phyloP scores from a whole-genome alignment of 1,140 invertebrate species.

The Ceratosolen fusciceps region DNA sequence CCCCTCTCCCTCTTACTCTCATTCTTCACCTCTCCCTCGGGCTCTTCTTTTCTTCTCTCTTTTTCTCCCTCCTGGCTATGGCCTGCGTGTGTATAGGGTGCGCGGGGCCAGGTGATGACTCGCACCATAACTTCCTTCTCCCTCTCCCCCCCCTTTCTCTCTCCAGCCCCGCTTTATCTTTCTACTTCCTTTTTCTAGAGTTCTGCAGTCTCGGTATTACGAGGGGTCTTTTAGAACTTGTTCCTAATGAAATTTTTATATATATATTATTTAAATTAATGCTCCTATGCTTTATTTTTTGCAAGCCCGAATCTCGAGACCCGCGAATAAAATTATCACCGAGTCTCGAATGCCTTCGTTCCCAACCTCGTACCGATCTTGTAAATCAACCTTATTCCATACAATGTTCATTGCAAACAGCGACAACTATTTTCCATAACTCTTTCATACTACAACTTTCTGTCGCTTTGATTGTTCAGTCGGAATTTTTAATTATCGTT shows the following conservation, averaged over 20 bases:
- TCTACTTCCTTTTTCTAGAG: conserved; percentile 19
- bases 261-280: conserved; percentile 6
- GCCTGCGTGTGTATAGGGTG: conserved; percentile 12
- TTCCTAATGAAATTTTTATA: conserved; percentile 9
- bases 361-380: too few species aligned
- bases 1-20: conserved; percentile 16
- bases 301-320: neutral
- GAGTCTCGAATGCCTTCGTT: neutral
- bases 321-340: neutral
- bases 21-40: conserved; percentile 27
- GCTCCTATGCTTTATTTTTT: conserved; percentile 7
- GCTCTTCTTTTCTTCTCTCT: neutral
- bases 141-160: conserved; percentile 6
- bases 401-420: too few species aligned
- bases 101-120: conserved; percentile 69
- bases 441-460: too few species aligned
- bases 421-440: neutral
- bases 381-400: too few species aligned
- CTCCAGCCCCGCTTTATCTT: conserved; percentile 25
- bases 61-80: conserved; percentile 24
- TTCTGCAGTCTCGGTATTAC: neutral
- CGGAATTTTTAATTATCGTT: too few species aligned
- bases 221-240: conserved; percentile 8
- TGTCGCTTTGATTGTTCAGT: too few species aligned
- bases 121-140: conserved; percentile 58